Base-by-base conservation (phyloP, 2,113 vertebrate species). In the Oryzias woworae region DNA sequence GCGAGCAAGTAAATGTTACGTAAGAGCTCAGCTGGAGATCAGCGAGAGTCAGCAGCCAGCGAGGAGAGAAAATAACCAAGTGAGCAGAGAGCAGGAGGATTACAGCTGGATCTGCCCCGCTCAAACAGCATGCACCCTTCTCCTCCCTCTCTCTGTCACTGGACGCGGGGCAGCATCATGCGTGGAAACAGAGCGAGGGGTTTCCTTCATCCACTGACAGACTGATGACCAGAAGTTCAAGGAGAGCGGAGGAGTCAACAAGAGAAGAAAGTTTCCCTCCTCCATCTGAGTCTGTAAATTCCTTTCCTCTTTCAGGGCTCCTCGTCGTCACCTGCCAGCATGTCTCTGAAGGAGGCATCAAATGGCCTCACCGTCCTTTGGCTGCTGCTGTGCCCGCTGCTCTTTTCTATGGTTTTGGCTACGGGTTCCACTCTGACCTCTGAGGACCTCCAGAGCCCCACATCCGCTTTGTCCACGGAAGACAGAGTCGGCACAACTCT, bases 1-100 rank as follows among this genome's bases (percentile, higher is more conserved):
- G 77, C 75, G 66, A 80, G 74, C 69, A 69, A 80, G 81, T 83
- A 73, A 58, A 51, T 77, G 73, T 91, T 92, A 92, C 57, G 87
- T 86, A 92, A 91, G 81, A 88, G 84, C 87, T 89, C 72, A 85
- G 82, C 76, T 75, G 80, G 82, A 82, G 84, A 85, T 85, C 71
- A 85, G 62, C 47, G 72, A 57, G 59, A 75, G 66, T 26, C 17
- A 78, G 73, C 57, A 66, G 62, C 51, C 20, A 76, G 45, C 66
- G 23, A 36, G 55, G 62, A 57, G 52, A 51, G 50, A 56, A 58
- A 66, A 66, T 60, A 66, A 24, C 62, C 48, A 58, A 66, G 63
- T 48, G 44, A 78, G 66, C 59, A 7, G 66, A 70, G 75, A 68
- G 79, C 65, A 59, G 65, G 66, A 58, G 75, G 75, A 85, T 71